Evolutionary conservation across 2,797 vertebrate genomes (phyloP).

Genomic region (Platalea minor): DNA sequence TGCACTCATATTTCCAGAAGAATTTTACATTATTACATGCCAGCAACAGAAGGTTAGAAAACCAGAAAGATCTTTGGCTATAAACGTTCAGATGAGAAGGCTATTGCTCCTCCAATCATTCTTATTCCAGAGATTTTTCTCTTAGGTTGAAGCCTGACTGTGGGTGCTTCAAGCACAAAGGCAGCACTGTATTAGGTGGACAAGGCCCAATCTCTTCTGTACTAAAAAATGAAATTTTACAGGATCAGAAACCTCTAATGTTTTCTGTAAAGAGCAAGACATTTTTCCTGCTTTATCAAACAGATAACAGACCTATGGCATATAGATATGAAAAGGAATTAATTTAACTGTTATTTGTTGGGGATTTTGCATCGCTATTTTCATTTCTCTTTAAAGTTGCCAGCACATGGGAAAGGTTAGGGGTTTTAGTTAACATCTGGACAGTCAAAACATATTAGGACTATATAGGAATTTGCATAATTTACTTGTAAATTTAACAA

Average conservation of each 20-base stretch:
- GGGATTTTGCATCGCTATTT: not conserved
- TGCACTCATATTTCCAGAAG: not conserved
- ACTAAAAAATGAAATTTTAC: not conserved
- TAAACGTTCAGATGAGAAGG: not conserved
- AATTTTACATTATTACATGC: not conserved
- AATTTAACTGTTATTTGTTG: not conserved
- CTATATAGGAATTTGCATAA: not conserved
- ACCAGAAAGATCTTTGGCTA: not conserved
- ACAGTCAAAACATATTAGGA: not conserved
- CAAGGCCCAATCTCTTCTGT: not conserved
- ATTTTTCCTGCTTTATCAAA: not conserved
- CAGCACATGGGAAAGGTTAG: not conserved
- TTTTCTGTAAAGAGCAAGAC: not conserved
- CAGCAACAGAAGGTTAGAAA: not conserved
- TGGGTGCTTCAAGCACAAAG: not conserved
- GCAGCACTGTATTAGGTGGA: not conserved
- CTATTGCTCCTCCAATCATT: not conserved
- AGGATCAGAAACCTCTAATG: not conserved
- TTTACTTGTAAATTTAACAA: not conserved
- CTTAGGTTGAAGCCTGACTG: not conserved
- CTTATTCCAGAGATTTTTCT: not conserved
- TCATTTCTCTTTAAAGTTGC: not conserved
- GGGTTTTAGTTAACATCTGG: not conserved
- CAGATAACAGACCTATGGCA: not conserved
- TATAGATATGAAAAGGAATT: not conserved